Conservation (phyloP, 2,888 invertebrate species). For the Amitus sp. region DNA sequence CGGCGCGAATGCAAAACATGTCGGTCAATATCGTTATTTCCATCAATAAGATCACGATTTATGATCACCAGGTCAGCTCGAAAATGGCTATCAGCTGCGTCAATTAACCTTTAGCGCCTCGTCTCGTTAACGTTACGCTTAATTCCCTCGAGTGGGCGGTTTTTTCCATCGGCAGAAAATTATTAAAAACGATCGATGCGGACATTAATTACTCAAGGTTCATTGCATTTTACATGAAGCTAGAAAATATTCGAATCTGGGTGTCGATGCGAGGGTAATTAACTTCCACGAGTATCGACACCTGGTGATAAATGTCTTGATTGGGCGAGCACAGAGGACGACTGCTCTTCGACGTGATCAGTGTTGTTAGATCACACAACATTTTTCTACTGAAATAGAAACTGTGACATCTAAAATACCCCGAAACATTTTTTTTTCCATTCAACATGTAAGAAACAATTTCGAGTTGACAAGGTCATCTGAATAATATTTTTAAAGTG, state of each 20-base stretch:
- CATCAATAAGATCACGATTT: constrained; percentile 40
- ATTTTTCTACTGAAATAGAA: too few species aligned
- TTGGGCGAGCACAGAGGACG: not conserved
- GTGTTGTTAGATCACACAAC: too few species aligned
- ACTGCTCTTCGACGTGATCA: too few species aligned
- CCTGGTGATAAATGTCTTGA: constrained; percentile 1
- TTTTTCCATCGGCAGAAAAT: constrained; percentile 38
- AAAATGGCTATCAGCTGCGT: constrained; percentile 37
- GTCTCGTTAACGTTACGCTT: constrained; percentile 39
- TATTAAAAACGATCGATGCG: constrained; percentile 25
- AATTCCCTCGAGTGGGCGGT: constrained; percentile 37
- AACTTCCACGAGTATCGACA: not conserved
- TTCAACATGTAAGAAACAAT: too few species aligned
- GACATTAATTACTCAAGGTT: constrained; percentile 17
- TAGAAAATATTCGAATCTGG: not conserved
- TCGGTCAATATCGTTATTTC: constrained; percentile 36
- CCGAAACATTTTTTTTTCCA: too few species aligned
- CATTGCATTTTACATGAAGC: constrained; percentile 9
- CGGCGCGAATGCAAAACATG: constrained; percentile 9
- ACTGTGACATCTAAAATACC: too few species aligned
- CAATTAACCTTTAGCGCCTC: constrained; percentile 42
- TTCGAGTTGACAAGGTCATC: too few species aligned
- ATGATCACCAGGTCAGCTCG: constrained; percentile 39
- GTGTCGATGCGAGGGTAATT: constrained; percentile 2
- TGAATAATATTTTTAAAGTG: too few species aligned